phyloP scores from a whole-genome alignment of 2,888 invertebrate species.

The Nycteola revayana region DNA sequence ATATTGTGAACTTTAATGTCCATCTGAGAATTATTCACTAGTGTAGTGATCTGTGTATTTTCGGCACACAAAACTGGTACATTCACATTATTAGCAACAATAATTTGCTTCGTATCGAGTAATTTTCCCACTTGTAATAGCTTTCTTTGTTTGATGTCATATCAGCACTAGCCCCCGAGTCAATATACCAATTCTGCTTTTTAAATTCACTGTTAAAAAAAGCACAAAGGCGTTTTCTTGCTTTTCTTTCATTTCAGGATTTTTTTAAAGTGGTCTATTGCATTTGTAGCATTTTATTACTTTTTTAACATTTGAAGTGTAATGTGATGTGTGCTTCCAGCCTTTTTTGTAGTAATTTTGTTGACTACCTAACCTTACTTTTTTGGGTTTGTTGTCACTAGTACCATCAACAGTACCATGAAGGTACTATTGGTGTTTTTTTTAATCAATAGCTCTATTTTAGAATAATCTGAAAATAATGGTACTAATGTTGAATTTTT shows the following conservation, averaged over 20 bases:
- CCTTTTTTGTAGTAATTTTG: no score
- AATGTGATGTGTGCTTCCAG: no score
- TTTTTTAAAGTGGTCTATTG: neutral
- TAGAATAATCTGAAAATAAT: no score
- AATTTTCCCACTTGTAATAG: neutral
- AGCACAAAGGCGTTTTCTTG: conserved; percentile 1
- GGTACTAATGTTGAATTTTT: no score
- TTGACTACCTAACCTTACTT: no score
- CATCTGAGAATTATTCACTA: conserved; percentile 5
- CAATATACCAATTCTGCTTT: conserved; percentile 1
- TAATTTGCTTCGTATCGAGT: neutral
- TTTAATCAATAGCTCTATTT: no score
- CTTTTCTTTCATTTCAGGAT: neutral
- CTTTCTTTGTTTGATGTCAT: conserved; percentile 2
- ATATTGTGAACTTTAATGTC: conserved; percentile 10
- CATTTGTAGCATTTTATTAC: conserved; percentile 5
- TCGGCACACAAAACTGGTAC: conserved; percentile 1
- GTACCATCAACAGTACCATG: no score
- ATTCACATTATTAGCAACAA: conserved; percentile 1
- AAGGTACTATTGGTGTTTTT: no score
- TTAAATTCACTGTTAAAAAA: conserved; percentile 2
- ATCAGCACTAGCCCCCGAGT: neutral
- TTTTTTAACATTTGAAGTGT: conserved; percentile 17
- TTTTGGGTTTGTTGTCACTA: no score
- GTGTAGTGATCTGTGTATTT: conserved; percentile 3